These are phyloP conservation scores for Hypanus sabinus DNA, from an alignment of 2,113 vertebrate species.

Conservation along the genomic window DNA sequence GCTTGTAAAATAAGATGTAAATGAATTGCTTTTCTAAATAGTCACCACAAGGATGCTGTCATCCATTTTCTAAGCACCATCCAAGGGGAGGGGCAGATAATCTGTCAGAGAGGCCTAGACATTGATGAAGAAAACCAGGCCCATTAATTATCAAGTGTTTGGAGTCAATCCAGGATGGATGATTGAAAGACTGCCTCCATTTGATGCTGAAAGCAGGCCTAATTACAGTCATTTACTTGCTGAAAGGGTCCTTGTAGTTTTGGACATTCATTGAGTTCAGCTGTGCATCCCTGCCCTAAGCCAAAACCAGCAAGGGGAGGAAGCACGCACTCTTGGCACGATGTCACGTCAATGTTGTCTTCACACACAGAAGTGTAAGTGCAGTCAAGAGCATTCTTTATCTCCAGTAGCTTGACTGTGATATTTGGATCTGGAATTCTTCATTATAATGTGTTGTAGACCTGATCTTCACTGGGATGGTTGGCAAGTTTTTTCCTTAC, in stretches of 20 bases:
- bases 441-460: too few species aligned
- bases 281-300: background rate
- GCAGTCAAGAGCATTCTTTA: background rate
- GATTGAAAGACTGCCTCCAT: slow-evolving; percentile 26
- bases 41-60: background rate
- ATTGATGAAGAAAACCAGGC: background rate
- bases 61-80: background rate
- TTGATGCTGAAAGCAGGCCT: slow-evolving; percentile 22
- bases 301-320: background rate
- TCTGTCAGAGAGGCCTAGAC: background rate
- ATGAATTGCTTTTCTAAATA: background rate
- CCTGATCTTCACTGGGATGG: background rate
- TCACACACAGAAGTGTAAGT: background rate
- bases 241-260: background rate
- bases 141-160: slow-evolving; percentile 17
- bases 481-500: background rate
- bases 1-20: slow-evolving; percentile 23
- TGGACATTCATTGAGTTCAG: slow-evolving; percentile 31
- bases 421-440: background rate
- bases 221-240: slow-evolving; percentile 27
- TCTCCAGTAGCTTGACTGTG: background rate
- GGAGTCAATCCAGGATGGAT: slow-evolving; percentile 7
- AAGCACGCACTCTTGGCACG: background rate
- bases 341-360: background rate
- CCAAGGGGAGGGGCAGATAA: slow-evolving; percentile 1